phyloP scores from a whole-genome alignment of 2,797 vertebrate genomes.

The Cyprinella venusta region DNA sequence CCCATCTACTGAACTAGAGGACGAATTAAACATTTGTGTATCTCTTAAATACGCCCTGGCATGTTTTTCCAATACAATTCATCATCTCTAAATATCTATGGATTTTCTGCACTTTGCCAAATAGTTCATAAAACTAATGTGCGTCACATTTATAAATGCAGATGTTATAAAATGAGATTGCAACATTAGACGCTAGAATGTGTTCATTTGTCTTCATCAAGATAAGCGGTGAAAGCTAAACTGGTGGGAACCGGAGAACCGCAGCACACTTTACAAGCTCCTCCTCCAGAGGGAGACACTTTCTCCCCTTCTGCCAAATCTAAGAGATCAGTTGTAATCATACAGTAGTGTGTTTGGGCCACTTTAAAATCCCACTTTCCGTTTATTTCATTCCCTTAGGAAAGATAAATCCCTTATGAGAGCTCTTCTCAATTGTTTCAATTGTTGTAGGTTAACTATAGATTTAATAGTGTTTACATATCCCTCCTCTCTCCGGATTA shows the following conservation, averaged over 20 bases:
- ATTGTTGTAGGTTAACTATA: background rate
- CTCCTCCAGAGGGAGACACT: slow-evolving; percentile 57
- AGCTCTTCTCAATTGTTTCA: background rate
- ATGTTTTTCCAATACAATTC: slow-evolving; percentile 67
- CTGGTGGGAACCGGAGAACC: slow-evolving; percentile 52
- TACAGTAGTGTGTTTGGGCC: slow-evolving; percentile 9
- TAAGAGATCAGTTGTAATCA: slow-evolving; percentile 18
- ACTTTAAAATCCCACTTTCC: background rate
- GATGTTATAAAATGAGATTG: slow-evolving; percentile 73
- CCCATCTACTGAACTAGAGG: slow-evolving; percentile 68
- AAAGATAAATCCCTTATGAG: background rate
- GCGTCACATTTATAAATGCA: slow-evolving; percentile 70
- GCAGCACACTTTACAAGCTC: slow-evolving; percentile 48
- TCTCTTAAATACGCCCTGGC: slow-evolving; percentile 65
- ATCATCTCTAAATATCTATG: slow-evolving; percentile 73
- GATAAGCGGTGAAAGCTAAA: slow-evolving; percentile 55
- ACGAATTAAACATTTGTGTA: slow-evolving; percentile 69
- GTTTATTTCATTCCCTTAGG: background rate
- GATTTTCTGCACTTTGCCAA: slow-evolving; percentile 75
- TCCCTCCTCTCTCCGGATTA: background rate
- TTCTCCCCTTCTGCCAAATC: slow-evolving; percentile 45
- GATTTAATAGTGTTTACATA: background rate
- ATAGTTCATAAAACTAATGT: slow-evolving; percentile 74
- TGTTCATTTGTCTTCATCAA: slow-evolving; percentile 70
- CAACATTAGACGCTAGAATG: slow-evolving; percentile 73